Conservation (phyloP, 2,797 vertebrate species). For the Prionace glauca region DNA sequence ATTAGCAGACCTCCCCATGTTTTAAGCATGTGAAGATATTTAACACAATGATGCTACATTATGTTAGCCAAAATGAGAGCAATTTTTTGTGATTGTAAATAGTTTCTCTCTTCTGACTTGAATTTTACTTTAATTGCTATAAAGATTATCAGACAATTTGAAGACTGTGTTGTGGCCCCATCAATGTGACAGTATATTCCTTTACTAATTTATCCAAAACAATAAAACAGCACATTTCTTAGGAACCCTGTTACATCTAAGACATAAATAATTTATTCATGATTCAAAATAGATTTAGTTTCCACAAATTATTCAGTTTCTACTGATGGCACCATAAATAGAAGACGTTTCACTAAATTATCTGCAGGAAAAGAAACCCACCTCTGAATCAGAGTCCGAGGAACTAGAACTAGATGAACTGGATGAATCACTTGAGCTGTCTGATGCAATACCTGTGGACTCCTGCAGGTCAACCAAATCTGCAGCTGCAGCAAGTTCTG, state of each 20-base stretch:
- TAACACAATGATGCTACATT: neutral
- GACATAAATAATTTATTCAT: neutral
- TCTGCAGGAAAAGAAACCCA: conserved; percentile 45
- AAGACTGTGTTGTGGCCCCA: neutral
- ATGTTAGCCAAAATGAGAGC: neutral
- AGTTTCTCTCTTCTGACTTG: neutral
- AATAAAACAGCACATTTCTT: neutral
- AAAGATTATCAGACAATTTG: neutral
- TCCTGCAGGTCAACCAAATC: conserved; percentile 94
- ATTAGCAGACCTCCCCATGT: neutral
- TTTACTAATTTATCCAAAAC: neutral
- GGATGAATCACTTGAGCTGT: conserved; percentile 93
- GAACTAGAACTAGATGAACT: conserved; percentile 90
- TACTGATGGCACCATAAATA: neutral
- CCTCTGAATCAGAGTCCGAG: conserved; percentile 82
- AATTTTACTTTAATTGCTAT: neutral
- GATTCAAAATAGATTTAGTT: neutral
- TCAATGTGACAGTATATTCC: neutral
- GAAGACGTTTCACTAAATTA: neutral
- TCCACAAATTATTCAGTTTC: neutral
- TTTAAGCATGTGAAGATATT: neutral
- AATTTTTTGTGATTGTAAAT: neutral
- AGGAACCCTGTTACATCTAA: neutral
- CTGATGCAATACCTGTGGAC: conserved; percentile 91
- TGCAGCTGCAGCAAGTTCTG: conserved; percentile 80